Percentiles rank a stretch among this genome's conserved stretches.
phyloP scores from a whole-genome alignment of 2,888 invertebrate genomes.

The Reticulitermes lucifugus region DNA sequence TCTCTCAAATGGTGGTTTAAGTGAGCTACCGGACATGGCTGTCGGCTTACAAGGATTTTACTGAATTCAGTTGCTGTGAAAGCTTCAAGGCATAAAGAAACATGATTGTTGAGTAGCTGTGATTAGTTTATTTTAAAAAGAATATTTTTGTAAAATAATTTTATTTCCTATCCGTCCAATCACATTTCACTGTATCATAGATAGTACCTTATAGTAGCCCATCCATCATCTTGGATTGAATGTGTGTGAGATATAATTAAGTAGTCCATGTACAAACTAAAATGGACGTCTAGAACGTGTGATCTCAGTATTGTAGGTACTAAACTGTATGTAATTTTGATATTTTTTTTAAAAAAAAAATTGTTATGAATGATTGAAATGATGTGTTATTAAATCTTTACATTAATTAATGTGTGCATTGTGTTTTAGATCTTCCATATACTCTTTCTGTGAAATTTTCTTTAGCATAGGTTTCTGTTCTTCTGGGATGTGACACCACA shows the following conservation, averaged over 20 bases:
- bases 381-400: not conserved
- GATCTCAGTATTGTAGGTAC: constrained; percentile 13
- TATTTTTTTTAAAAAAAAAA: constrained; percentile 21
- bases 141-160: not conserved
- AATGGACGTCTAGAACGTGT: not conserved
- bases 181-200: not conserved
- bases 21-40: no score
- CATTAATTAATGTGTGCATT: not conserved
- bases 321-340: constrained; percentile 24
- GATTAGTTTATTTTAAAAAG: not conserved
- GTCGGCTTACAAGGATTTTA: no score
- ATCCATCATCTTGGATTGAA: constrained; percentile 2
- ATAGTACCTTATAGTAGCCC: constrained; percentile 11
- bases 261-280: not conserved
- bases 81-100: no score
- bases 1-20: no score
- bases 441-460: no score
- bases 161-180: constrained; percentile 3
- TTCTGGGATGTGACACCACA: no score
- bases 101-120: constrained; percentile 17
- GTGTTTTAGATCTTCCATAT: no score
- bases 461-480: no score
- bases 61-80: no score
- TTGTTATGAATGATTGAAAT: constrained; percentile 20
- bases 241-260: not conserved